Base-by-base conservation (phyloP, 2,113 vertebrate species). In the Ctenomys sociabilis region DNA sequence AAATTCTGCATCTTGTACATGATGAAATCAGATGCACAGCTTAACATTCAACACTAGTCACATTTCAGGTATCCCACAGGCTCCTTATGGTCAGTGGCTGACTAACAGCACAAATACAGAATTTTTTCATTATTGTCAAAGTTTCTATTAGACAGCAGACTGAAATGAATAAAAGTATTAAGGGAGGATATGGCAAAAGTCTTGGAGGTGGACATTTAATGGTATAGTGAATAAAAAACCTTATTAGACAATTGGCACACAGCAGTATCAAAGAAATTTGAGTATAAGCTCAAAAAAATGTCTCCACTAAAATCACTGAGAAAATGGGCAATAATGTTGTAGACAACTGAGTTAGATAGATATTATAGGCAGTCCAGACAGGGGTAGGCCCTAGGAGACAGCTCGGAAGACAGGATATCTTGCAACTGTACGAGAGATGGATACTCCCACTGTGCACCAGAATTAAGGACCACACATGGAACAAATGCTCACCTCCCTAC, bases 301-400 rank as follows among this genome's bases (percentile, higher is more conserved):
- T 49, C 16, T 90, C 32, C 43, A 52, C 54, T 90, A 94, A 89
- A 95, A 89, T 32, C 32, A 91, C 17, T 49, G 59, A 89, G 64
- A 88, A 96, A 85, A 94, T 54, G 37, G 35, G 45, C 70, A 64
- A 63, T 49, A 57, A 57, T 57, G 54, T 57, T 19, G 54, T 19
- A 57, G 54, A 19, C 54, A 57, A 4, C 17, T 57, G 54, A 57
- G 54, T 57, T 57, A 57, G 54, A 57, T 57, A 49, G 49, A 57
- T 57, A 57, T 19, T 57, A 57, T 57, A 57, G 54, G 54, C 54
- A 57, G 54, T 57, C 54, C 54, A 57, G 17, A 57, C 4, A 57
- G 16, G 54, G 54, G 54, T 57, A 57, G 54, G 54, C 17, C 54
- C 54, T 57, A 17, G 54, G 54, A 57, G 16, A 57, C 16, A 57